phyloP scores from a whole-genome alignment of 1,140 invertebrate species.

The Tetramorium alpestre region DNA sequence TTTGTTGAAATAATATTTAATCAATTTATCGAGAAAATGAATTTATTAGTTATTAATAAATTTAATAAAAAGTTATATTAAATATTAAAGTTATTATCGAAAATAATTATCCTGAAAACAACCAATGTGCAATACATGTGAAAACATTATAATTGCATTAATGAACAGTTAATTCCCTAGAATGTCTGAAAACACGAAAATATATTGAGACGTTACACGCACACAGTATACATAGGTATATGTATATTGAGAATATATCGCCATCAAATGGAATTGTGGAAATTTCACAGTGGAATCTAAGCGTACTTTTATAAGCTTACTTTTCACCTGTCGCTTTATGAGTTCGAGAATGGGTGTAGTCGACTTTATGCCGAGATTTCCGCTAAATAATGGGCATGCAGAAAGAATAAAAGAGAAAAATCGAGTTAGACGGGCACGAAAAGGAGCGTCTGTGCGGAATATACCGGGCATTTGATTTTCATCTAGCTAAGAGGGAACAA shows the following conservation, averaged over 20 bases:
- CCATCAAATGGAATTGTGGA: background rate
- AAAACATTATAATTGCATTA: background rate
- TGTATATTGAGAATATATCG: background rate
- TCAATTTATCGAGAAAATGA: background rate
- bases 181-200: background rate
- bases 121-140: background rate
- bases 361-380: slow-evolving; percentile 45
- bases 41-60: slow-evolving; percentile 24
- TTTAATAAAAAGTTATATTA: slow-evolving; percentile 26
- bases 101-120: background rate
- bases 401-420: slow-evolving; percentile 35
- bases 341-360: background rate
- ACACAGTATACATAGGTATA: too few relatives aligned
- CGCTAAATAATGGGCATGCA: slow-evolving; percentile 32
- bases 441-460: slow-evolving; percentile 16
- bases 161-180: background rate
- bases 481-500: slow-evolving; percentile 43
- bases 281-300: background rate
- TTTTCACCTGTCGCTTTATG: slow-evolving; percentile 27
- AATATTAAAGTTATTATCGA: slow-evolving; percentile 13
- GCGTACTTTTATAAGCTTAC: slow-evolving; percentile 17
- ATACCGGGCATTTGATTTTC: slow-evolving; percentile 42
- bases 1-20: slow-evolving; percentile 25
- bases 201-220: background rate
- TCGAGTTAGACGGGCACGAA: slow-evolving; percentile 1